A percentile compares a stretch with the other conserved stretches of the same genome.
Conservation (phyloP, 2,888 invertebrate species). For the Gnatocerus cornutus region DNA sequence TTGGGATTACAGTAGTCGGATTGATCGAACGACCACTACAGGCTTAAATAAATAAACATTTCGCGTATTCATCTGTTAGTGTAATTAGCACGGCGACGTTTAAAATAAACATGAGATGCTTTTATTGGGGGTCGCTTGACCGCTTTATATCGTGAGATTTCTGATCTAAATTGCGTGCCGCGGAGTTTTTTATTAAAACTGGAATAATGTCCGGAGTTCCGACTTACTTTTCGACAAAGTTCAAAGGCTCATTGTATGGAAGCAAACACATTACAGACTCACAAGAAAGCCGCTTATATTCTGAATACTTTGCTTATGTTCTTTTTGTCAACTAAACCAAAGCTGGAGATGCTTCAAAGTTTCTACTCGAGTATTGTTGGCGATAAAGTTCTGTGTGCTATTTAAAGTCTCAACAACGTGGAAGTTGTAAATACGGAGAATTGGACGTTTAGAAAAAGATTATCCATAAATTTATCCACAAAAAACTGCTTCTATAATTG, state of each 20-base stretch:
- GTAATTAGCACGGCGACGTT: slow-evolving; percentile 26
- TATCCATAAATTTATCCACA: neutral
- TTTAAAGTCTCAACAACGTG: neutral
- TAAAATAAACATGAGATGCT: slow-evolving; percentile 24
- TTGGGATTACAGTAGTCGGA: slow-evolving; percentile 26
- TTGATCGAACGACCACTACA: slow-evolving; percentile 29
- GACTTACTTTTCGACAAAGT: neutral
- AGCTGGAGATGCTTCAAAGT: slow-evolving; percentile 6
- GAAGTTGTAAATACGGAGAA: neutral
- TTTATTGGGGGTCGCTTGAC: slow-evolving; percentile 26
- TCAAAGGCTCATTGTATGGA: neutral
- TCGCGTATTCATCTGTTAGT: slow-evolving; percentile 38
- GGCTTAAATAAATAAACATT: slow-evolving; percentile 36
- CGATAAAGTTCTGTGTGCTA: no score
- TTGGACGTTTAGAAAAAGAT: neutral
- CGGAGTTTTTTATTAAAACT: slow-evolving; percentile 4
- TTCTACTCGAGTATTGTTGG: slow-evolving; percentile 7
- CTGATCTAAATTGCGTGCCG: neutral
- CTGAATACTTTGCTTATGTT: slow-evolving; percentile 1
- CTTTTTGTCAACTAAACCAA: slow-evolving; percentile 1
- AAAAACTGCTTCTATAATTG: neutral
- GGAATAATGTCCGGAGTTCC: neutral
- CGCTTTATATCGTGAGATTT: neutral
- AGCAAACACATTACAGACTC: slow-evolving; percentile 16
- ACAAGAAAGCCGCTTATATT: slow-evolving; percentile 7